Base-by-base conservation (phyloP, 1,140 invertebrate species). In the Drosophila hydei region DNA sequence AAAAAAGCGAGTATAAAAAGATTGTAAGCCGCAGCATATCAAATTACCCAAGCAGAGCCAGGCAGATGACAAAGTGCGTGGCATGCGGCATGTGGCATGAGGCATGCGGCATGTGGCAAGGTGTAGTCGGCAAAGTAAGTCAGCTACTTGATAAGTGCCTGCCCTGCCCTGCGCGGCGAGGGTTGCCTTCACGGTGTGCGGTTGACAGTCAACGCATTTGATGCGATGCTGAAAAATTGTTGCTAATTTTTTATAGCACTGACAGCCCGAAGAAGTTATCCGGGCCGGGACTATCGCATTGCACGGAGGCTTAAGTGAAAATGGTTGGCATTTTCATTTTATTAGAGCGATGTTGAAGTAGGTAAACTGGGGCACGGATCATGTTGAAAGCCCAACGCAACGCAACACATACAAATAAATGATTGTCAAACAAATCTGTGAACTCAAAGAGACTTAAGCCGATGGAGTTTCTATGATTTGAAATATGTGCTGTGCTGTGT, bases 211-310 rank as follows among this genome's bases (percentile, higher is more conserved):
- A 65, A 43, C 70, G 71, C 58, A 77, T 87, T 87, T 85, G 81
- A 87, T 77, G 80, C 77, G 61, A 87, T 77, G 70, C 70, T 81
- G 83, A 85, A 85, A 85, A 85, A 85, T 85, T 81, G 81, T 81
- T 88, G 83, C 83, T 81, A 85, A 85, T 85, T 85, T 85, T 85
- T 85, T 88, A 33, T 33, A 88, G 69, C 67, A 77, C 76, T 56
- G 67, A 72, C 54, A 80, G 68, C 54, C 14, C 27, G 14, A 45
- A 27, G 70, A 27, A 69, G 73, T 48, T 50, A 67, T 25, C 16
- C 30, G 14, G 52, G 52, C 19, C 30, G 14, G 52, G 56, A 58
- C 50, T 83, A 83, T 83, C 79, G 51, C 70, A 78, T 81, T 77
- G 77, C 79, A 30, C 55, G 33, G 64, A 8, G 25, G 42, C 69